Base-by-base conservation (phyloP, 2,888 invertebrate species). In the Chamaedrilus cognettii region DNA sequence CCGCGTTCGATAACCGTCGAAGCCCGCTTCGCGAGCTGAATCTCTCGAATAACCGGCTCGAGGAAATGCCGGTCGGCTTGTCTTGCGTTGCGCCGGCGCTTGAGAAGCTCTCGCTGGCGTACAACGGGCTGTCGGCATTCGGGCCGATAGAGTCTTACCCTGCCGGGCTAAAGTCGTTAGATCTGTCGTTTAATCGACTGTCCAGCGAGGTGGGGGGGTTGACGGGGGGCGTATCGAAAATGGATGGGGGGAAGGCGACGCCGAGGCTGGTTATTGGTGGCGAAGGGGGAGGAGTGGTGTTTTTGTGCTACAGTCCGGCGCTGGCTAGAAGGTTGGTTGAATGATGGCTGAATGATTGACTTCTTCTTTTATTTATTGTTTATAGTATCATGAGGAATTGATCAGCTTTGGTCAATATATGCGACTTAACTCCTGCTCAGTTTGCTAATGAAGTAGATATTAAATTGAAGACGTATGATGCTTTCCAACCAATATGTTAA, bases 71-170 rank as follows among this genome's bases (percentile, higher is more conserved):
- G 0, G 88, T 89, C 1, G 91, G 92, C 57, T 85, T 99, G 50
- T 91, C 97, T 1, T 99, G 99, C 80, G 86, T 94, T 66, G 96
- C 94, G 3, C 91, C 94, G 0, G 89, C 89, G 75, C 87, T 99
- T 33, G 90, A 92, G 0, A 86, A 93, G 50, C 87, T 99, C 23
- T 96, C 96, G 81, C 89, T 99, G 88, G 91, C 95, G 0, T 93
- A 93, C 79, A 98, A 98, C 84, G 90, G 90, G 68, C 75, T 87
- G 33, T 80, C 75, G 33, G 77, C 80, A 64, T 91, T 95, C 89
- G 94, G 94, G 1, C 90, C 90, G 78, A 91, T 96, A 65, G 93
- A 93, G 15, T 91, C 92, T 63, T 96, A 94, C 83, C 97, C 98
- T 0, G 89, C 90, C 51, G 89, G 90, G 58, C 86, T 98, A 7